These are phyloP conservation scores for Zoanthus gigantus DNA, from an alignment of 92 coral and sea anemone genomes.

Conservation along the genomic window DNA sequence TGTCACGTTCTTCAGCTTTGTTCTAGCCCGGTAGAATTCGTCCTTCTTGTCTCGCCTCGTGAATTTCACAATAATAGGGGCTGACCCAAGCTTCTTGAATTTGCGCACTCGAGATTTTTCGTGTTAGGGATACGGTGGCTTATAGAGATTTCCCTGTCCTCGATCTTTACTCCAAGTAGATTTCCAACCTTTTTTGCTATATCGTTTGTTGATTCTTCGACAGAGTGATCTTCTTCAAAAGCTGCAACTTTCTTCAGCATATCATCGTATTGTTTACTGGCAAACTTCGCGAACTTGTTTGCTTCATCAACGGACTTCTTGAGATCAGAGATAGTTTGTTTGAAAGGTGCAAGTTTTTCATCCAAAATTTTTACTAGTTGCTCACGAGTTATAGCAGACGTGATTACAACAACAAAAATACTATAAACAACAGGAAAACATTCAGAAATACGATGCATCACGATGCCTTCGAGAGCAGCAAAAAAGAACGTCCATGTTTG, in stretches of 20 bases:
- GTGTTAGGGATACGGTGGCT: no score
- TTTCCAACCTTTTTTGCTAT: background rate
- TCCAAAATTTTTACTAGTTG: no score
- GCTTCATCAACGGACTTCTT: slow-evolving; percentile 5
- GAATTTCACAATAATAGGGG: no score
- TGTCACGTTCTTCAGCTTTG: no score
- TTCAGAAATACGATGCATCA: background rate
- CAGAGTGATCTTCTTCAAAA: background rate
- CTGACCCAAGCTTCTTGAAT: no score
- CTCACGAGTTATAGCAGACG: background rate
- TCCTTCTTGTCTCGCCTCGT: no score
- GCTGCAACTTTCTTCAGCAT: background rate
- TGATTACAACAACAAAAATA: background rate
- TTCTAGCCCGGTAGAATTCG: no score
- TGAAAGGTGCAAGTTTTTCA: background rate
- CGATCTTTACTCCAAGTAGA: no score
- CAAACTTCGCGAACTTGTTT: background rate
- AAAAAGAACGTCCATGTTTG: background rate
- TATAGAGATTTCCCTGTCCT: no score
- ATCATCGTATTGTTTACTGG: background rate
- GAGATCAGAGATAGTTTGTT: background rate
- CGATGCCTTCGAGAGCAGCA: slow-evolving; percentile 15
- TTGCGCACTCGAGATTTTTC: no score
- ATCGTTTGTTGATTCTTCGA: background rate
- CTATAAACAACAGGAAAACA: background rate